These are phyloP conservation scores for Phoxinus phoxinus DNA, from an alignment of 2,113 vertebrate species.

Conservation along the genomic window DNA sequence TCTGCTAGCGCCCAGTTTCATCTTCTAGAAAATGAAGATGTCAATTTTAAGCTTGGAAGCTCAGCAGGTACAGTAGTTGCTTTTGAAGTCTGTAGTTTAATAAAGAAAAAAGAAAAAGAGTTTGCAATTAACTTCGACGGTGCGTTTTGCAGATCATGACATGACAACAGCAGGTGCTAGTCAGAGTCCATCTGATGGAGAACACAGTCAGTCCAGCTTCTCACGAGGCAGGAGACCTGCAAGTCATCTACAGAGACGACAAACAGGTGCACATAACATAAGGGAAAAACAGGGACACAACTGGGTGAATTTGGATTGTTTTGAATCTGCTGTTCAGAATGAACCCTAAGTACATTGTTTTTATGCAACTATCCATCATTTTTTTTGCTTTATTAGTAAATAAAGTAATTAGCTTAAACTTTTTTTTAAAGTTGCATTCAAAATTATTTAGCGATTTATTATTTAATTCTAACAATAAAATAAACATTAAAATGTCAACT, in stretches of 20 bases:
- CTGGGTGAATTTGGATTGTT: not conserved
- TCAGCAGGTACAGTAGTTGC: slow-evolving; percentile 81
- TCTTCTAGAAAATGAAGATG: slow-evolving; percentile 92
- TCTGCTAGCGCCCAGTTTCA: slow-evolving; percentile 97
- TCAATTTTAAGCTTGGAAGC: slow-evolving; percentile 89
- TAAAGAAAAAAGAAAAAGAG: not conserved
- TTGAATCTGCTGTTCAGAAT: not conserved
- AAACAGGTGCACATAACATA: slow-evolving; percentile 69
- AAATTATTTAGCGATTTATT: too few species aligned
- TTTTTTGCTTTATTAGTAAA: not conserved
- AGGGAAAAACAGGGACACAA: not conserved
- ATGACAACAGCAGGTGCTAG: slow-evolving; percentile 81
- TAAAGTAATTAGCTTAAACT: not conserved
- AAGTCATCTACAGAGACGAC: slow-evolving; percentile 74
- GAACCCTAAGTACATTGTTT: not conserved
- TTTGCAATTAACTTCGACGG: slow-evolving; percentile 36
- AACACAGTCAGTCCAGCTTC: slow-evolving; percentile 77
- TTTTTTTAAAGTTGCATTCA: too few species aligned
- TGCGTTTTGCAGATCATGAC: slow-evolving; percentile 74
- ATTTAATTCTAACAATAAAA: not conserved
- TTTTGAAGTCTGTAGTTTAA: not conserved
- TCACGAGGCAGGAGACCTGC: slow-evolving; percentile 68
- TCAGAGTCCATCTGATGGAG: slow-evolving; percentile 77
- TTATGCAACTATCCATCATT: not conserved
- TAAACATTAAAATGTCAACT: not conserved